phyloP scores from a whole-genome alignment of 2,888 invertebrate species.

The Lamellibrachia satsuma region DNA sequence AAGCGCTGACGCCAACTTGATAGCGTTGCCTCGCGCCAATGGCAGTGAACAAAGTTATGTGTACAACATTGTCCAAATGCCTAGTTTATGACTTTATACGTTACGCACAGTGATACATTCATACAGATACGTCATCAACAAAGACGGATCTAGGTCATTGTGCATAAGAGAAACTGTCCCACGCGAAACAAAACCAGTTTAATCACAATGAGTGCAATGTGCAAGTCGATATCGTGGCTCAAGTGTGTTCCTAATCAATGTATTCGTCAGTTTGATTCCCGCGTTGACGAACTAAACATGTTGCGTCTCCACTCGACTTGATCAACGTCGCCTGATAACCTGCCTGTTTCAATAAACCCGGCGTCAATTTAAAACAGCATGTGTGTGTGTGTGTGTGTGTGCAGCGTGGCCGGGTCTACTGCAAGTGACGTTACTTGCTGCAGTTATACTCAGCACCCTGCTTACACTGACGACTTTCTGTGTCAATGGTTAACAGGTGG shows the following conservation, averaged over 20 bases:
- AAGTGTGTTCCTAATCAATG: not conserved
- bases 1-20: not conserved
- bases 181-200: not conserved
- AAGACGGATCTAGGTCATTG: not conserved
- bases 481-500: not conserved
- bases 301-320: not conserved
- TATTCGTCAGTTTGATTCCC: not conserved
- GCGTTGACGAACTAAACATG: not conserved
- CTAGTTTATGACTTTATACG: not conserved
- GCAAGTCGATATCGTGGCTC: not conserved
- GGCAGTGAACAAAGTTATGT: not conserved
- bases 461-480: not conserved
- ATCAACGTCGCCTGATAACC: not conserved
- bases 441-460: not conserved
- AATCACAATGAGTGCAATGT: not conserved
- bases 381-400: not conserved
- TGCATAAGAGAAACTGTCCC: not conserved
- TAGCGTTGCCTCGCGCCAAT: not conserved
- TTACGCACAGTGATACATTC: not conserved
- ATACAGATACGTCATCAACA: not conserved
- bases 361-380: not conserved
- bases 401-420: not conserved
- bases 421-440: not conserved
- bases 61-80: not conserved
- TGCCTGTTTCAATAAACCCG: not conserved